Evolutionary conservation across 2,797 vertebrate genomes (phyloP).

Genomic region (Triplophysa bombifrons): DNA sequence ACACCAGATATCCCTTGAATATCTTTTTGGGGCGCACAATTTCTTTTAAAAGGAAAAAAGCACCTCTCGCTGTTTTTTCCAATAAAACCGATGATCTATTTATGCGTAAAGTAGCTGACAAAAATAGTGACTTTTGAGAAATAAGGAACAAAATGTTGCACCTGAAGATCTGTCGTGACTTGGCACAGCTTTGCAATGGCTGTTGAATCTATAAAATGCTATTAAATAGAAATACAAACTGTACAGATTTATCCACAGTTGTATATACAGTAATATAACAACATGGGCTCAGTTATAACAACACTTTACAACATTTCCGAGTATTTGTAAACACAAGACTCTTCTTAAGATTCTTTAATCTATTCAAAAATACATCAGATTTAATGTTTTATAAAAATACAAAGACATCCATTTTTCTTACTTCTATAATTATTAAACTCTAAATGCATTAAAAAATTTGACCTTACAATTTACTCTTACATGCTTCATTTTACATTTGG

Average conservation of each 20-base stretch:
- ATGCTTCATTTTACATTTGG: background rate
- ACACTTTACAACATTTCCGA: no score
- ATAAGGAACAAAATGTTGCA: background rate
- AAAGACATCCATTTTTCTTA: no score
- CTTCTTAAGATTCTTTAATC: background rate
- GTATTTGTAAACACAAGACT: background rate
- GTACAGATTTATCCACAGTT: no score
- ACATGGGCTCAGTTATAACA: no score
- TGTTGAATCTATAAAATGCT: no score
- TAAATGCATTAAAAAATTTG: no score
- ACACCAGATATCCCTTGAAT: slow-evolving; percentile 5
- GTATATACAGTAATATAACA: no score
- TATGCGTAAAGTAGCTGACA: background rate
- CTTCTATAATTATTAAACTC: no score
- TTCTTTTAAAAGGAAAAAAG: background rate
- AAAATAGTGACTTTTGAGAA: background rate
- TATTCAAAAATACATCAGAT: background rate
- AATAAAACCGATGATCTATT: background rate
- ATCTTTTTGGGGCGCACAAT: background rate
- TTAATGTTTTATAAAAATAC: no score
- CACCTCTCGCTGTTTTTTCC: background rate
- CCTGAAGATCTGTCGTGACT: background rate
- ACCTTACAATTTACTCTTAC: no score
- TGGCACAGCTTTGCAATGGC: background rate
- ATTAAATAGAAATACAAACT: no score